A percentile compares a stretch with the other conserved stretches of the same genome.
phyloP scores from a whole-genome alignment of 2,113 vertebrate genomes.

The Illadopsis cleaveri region DNA sequence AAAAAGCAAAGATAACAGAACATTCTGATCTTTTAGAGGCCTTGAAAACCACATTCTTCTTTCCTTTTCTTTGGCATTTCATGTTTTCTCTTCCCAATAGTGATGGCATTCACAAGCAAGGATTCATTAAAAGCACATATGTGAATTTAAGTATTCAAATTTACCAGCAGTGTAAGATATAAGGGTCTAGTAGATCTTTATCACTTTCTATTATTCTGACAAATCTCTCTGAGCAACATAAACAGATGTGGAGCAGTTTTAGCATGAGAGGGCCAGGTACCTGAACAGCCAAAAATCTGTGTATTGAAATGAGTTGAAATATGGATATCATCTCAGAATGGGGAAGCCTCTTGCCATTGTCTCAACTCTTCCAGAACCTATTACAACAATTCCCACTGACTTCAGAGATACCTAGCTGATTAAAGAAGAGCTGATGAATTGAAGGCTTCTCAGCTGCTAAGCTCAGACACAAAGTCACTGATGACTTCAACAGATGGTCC shows the following conservation, averaged over 20 bases:
- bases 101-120: background rate
- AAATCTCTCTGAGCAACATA: background rate
- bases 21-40: background rate
- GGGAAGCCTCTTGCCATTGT: background rate
- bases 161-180: background rate
- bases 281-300: background rate
- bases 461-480: background rate
- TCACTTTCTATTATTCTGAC: background rate
- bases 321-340: background rate
- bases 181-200: background rate
- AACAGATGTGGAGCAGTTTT: background rate
- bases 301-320: background rate
- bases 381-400: background rate
- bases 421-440: conserved; percentile 19
- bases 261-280: background rate
- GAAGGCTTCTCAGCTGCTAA: background rate
- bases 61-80: background rate
- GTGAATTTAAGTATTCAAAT: background rate
- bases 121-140: background rate
- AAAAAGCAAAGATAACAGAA: background rate
- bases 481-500: conserved; percentile 42
- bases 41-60: background rate
- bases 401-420: conserved; percentile 16
- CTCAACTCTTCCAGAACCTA: background rate
- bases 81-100: background rate